Conservation (phyloP, 2,888 invertebrate species). For the Pomacea canaliculata region DNA sequence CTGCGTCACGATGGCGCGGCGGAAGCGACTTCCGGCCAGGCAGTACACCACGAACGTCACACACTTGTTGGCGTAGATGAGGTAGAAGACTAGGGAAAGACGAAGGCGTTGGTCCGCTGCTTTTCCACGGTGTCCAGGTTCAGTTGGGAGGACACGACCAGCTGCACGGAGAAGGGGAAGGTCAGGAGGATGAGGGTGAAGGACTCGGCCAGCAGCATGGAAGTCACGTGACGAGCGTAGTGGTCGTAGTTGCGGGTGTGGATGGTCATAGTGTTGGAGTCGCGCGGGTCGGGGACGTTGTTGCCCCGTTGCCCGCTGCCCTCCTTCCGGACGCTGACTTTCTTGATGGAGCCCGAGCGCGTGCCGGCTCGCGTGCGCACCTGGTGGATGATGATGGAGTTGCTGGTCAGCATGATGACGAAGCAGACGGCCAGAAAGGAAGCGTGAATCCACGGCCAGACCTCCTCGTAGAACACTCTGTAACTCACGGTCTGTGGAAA, state of each 20-base stretch:
- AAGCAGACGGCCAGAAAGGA: slow-evolving; percentile 43
- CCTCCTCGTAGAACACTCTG: slow-evolving; percentile 39
- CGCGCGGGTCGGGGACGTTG: not conserved
- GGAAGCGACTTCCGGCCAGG: slow-evolving; percentile 48
- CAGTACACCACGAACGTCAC: slow-evolving; percentile 54
- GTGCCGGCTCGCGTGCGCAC: slow-evolving; percentile 35
- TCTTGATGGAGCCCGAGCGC: slow-evolving; percentile 1
- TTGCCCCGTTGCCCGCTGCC: not conserved
- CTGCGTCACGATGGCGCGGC: slow-evolving; percentile 36
- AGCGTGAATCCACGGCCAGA: slow-evolving; percentile 54
- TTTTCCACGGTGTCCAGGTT: slow-evolving; percentile 38
- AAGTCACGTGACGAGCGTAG: slow-evolving; percentile 38
- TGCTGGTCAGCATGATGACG: slow-evolving; percentile 44
- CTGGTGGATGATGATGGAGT: slow-evolving; percentile 44
- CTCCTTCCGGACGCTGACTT: not conserved
- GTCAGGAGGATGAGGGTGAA: slow-evolving; percentile 46
- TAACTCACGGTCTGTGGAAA: slow-evolving; percentile 21
- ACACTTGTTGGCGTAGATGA: slow-evolving; percentile 55
- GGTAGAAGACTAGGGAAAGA: slow-evolving; percentile 54
- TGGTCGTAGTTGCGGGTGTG: not conserved
- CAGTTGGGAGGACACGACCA: slow-evolving; percentile 40
- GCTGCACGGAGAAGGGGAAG: slow-evolving; percentile 50
- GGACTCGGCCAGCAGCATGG: slow-evolving; percentile 54
- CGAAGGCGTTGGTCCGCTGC: slow-evolving; percentile 39
- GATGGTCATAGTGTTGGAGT: not conserved